Percentiles rank a stretch among this genome's conserved stretches.
Conservation (phyloP, 1,140 invertebrate genomes). For the Kradibia gibbosae region DNA sequence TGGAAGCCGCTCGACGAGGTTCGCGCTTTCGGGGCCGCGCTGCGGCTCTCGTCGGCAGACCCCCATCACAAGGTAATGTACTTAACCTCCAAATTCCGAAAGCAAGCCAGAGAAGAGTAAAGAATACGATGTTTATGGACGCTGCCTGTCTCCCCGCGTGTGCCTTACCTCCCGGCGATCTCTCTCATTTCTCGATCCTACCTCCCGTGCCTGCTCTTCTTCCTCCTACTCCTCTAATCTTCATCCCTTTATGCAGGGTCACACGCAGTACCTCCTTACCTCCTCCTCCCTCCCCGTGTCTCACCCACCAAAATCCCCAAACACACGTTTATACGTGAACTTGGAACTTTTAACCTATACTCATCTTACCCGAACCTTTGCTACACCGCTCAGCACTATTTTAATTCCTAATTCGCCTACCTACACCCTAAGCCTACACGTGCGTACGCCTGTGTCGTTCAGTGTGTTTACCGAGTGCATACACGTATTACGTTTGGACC, state of each 20-base stretch:
- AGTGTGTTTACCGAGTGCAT: neutral
- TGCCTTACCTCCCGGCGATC: too few species aligned
- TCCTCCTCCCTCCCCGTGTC: too few species aligned
- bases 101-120: neutral
- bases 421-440: neutral
- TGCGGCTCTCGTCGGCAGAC: conserved; percentile 4
- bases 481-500: too few species aligned
- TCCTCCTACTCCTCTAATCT: too few species aligned
- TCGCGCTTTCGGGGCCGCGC: neutral
- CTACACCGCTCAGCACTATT: too few species aligned
- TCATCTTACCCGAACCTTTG: neutral
- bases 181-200: too few species aligned
- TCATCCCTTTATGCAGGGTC: too few species aligned
- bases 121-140: neutral
- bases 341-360: neutral
- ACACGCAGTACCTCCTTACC: too few species aligned
- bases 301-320: too few species aligned
- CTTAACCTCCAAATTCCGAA: conserved; percentile 26
- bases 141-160: too few species aligned
- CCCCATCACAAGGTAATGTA: conserved; percentile 34
- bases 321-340: too few species aligned
- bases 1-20: neutral
- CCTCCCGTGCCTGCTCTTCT: too few species aligned
- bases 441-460: neutral
- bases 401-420: neutral